Evolutionary conservation across 2,113 vertebrate genomes (phyloP).

Genomic region (Megaceryle torquata): DNA sequence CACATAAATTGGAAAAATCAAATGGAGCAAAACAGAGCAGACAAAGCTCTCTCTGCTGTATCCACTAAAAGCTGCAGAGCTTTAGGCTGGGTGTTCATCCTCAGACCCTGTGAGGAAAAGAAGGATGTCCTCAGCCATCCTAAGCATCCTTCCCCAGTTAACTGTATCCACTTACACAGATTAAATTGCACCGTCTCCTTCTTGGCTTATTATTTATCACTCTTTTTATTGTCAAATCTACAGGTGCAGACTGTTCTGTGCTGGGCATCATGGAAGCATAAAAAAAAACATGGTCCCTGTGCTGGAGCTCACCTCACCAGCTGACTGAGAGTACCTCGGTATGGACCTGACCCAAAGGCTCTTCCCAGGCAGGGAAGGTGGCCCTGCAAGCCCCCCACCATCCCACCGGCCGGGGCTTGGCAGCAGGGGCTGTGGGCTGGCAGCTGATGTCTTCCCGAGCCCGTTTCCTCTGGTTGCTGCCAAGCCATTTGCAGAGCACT

Average conservation of each 20-base stretch:
- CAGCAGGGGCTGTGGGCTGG: background rate
- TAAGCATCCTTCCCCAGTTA: background rate
- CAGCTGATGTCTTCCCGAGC: background rate
- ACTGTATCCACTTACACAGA: background rate
- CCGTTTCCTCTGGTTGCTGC: background rate
- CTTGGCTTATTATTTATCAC: background rate
- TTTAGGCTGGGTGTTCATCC: background rate
- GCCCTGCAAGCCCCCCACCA: background rate
- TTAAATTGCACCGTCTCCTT: background rate
- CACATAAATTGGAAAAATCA: background rate
- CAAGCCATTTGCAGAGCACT: background rate
- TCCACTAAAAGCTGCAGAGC: background rate
- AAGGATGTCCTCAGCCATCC: background rate
- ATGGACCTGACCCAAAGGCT: background rate
- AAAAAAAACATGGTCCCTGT: background rate
- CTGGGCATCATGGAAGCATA: background rate
- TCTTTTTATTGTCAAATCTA: background rate
- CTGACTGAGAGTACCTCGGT: background rate
- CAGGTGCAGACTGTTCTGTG: background rate
- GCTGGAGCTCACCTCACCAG: accelerated
- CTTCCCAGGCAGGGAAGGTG: background rate
- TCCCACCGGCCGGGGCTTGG: background rate
- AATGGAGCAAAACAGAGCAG: background rate
- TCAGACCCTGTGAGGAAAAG: background rate
- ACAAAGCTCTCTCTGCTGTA: background rate